Evolutionary conservation across 2,113 vertebrate species (phyloP), one percentile per base, ranked within the genome.

Genomic region (Prolemur simus): DNA sequence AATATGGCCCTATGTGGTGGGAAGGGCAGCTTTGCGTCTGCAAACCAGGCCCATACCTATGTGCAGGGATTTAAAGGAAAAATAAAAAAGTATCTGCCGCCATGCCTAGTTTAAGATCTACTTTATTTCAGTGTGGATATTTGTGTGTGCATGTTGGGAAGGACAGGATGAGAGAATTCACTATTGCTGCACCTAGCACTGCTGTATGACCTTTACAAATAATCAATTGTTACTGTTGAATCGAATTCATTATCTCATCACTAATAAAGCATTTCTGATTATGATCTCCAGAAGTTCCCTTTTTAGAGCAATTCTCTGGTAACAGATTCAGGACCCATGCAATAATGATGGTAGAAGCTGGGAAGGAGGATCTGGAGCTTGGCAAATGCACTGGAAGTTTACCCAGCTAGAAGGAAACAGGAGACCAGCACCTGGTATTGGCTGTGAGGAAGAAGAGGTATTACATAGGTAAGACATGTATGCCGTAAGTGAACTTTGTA

Each of bases 401-500:
- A 15, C 15, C 12, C 27, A n/a, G 64, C 18, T n/a, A 20, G n/a
- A 63, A 69, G 64, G 8, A 52, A 18, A 29, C 4, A 18, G 25
- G 45, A 58, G 23, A 7, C 4, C 6, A 18, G 20, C 6, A 13
- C 3, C 45, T 1, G 0, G 17, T 11, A 11, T 17, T 32, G 23
- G 18, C 4, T 13, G 11, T 5, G 0, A 34, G 12, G 27, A 37
- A 8, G 29, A 18, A 0, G 0, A 25, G 4, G 13, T 6, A 1
- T 2, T 0, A 2, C 8, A 9, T 39, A 27, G 23, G 6, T 0
- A 52, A 45, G 27, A 56, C 34, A 80, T 0, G 3, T 5, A 10
- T 8, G 17, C 21, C 34, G 6, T 1, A 8, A 42, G 25, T 2
- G 14, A n/a, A 14, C 13, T 29, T 25, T 21, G 6, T 9, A 3